Conservation (phyloP, 2,113 vertebrate species). For the Phaetusa simplex region DNA sequence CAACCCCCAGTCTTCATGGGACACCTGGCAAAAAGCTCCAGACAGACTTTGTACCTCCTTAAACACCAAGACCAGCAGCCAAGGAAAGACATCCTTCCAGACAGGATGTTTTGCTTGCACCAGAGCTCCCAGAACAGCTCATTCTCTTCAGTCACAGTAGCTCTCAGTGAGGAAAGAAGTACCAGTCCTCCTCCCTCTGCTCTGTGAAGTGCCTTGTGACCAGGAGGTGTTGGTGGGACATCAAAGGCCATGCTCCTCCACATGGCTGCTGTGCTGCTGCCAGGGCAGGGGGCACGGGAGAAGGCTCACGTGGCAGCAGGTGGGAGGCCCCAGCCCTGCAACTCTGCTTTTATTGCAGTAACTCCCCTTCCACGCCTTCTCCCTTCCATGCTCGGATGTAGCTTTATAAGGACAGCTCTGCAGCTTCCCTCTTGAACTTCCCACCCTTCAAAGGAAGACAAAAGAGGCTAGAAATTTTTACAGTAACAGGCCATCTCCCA, state of each 20-base stretch:
- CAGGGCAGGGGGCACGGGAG: background rate
- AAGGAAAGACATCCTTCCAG: background rate
- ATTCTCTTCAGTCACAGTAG: background rate
- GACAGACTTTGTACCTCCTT: background rate
- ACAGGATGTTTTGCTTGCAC: background rate
- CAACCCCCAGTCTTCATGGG: background rate
- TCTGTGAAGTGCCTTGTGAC: background rate
- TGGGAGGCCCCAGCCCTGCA: background rate
- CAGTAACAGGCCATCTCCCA: background rate
- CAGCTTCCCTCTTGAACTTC: background rate
- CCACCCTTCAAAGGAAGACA: background rate
- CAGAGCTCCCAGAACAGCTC: background rate
- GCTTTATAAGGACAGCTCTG: background rate
- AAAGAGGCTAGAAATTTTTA: background rate
- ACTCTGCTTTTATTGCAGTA: background rate
- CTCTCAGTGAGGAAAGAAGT: background rate
- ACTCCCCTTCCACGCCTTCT: background rate
- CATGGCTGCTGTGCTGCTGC: background rate
- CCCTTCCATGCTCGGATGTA: background rate
- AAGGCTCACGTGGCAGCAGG: background rate
- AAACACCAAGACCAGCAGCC: background rate
- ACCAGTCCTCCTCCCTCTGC: background rate
- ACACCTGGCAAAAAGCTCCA: background rate
- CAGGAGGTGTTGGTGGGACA: background rate
- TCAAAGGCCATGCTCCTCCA: background rate